Evolutionary conservation across 2,888 invertebrate species (phyloP).

Genomic region (Augiades crinisus): DNA sequence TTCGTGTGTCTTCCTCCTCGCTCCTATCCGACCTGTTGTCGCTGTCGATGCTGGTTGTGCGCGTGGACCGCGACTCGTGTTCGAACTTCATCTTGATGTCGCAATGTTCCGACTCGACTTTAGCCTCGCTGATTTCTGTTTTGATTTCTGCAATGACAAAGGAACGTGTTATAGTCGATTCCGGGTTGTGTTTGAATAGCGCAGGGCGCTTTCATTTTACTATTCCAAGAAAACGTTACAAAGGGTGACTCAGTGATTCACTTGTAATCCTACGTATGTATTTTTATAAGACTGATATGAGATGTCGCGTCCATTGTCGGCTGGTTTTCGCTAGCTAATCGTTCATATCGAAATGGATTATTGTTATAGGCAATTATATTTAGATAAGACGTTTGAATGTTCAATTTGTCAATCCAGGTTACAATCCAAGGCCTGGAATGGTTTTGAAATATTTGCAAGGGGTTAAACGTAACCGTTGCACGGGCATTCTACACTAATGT

Average conservation of each 20-base stretch:
- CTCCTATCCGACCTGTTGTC: conserved; percentile 82
- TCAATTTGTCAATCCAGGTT: no score
- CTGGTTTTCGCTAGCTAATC: conserved; percentile 54
- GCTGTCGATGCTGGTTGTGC: conserved; percentile 76
- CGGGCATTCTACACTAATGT: no score
- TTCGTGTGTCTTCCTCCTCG: conserved; percentile 64
- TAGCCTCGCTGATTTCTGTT: conserved; percentile 73
- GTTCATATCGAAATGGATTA: conserved; percentile 39
- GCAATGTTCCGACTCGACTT: conserved; percentile 54
- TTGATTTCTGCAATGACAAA: conserved; percentile 79
- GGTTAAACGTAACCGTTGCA: no score
- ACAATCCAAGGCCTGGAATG: no score
- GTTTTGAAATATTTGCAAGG: no score
- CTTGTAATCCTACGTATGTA: conserved; percentile 52
- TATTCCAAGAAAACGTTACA: conserved; percentile 76
- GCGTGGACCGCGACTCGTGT: conserved; percentile 52
- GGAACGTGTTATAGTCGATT: conserved; percentile 63
- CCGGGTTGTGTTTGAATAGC: conserved; percentile 68
- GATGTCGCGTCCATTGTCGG: conserved; percentile 53
- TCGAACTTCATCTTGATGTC: conserved; percentile 57
- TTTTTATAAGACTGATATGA: conserved; percentile 63
- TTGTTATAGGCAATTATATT: conserved; percentile 2
- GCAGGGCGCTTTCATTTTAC: conserved; percentile 66
- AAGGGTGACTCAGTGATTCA: conserved; percentile 75
- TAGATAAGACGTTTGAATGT: no score